Percentiles rank a stretch among this genome's conserved stretches.
Conservation (phyloP, 1,140 invertebrate species). For the Popillia japonica region DNA sequence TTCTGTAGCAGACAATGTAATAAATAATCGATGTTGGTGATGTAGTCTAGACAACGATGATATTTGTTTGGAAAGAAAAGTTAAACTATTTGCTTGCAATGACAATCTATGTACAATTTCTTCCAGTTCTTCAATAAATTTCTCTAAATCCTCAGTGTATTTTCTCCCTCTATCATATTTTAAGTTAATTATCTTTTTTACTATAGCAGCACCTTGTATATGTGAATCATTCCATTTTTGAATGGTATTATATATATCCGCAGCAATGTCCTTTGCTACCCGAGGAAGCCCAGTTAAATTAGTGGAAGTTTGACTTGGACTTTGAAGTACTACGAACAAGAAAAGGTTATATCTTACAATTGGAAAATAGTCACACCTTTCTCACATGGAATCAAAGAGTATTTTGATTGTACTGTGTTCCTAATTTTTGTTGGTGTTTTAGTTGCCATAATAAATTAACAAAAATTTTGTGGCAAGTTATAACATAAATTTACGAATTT, state of each 20-base stretch:
- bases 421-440: conserved; percentile 35
- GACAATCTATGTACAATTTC: conserved; percentile 47
- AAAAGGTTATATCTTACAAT: no score
- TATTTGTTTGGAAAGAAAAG: conserved; percentile 48
- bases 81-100: conserved; percentile 43
- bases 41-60: conserved; percentile 51
- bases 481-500: no score
- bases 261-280: conserved; percentile 54
- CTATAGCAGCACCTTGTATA: conserved; percentile 53
- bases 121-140: conserved; percentile 48
- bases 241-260: conserved; percentile 58
- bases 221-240: conserved; percentile 58
- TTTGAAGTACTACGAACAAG: conserved; percentile 52
- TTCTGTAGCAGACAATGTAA: conserved; percentile 46
- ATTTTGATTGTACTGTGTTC: neutral
- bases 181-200: conserved; percentile 53
- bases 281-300: conserved; percentile 58
- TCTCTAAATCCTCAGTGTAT: conserved; percentile 51
- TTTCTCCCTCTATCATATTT: conserved; percentile 48
- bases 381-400: conserved; percentile 35
- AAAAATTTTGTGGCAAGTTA: conserved; percentile 37
- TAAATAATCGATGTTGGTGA: conserved; percentile 54
- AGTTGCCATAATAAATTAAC: conserved; percentile 8
- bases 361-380: neutral
- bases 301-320: conserved; percentile 51